These are phyloP conservation scores for Oopsacas minuta DNA, from an alignment of 37 sponge, comb jelly and placozoan species.

Conservation along the genomic window DNA sequence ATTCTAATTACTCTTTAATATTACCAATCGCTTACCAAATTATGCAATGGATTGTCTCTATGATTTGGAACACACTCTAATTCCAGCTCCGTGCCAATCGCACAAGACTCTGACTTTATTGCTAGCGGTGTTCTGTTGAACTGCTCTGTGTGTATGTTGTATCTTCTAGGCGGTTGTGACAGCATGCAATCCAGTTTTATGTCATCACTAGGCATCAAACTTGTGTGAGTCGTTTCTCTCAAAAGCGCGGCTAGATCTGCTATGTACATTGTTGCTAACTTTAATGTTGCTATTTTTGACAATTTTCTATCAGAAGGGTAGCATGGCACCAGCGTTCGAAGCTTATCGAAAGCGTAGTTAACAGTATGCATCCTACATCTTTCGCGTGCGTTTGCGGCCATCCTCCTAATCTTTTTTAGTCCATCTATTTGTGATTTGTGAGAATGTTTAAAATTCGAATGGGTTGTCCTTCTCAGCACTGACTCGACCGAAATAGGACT, in stretches of 20 bases:
- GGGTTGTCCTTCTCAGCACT: background rate
- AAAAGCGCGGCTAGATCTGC: conserved; percentile 48
- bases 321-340: conserved; percentile 67
- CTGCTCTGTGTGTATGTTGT: conserved; percentile 8
- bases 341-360: conserved; percentile 74
- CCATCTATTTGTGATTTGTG: background rate
- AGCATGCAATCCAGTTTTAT: background rate
- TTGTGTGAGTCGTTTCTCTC: conserved; percentile 22
- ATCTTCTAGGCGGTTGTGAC: conserved; percentile 5
- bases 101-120: background rate
- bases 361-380: conserved; percentile 79
- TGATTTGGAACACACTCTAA: background rate
- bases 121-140: background rate
- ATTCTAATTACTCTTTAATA: background rate
- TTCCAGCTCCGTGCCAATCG: background rate
- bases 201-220: background rate
- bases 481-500: background rate
- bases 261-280: conserved; percentile 71
- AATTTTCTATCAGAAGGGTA: conserved; percentile 81
- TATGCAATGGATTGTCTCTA: background rate
- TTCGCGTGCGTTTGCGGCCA: conserved; percentile 69
- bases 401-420: conserved; percentile 29
- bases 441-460: background rate
- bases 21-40: background rate
- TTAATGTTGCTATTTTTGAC: conserved; percentile 82